These are phyloP conservation scores for Trachymyrmex cornetzi DNA, from an alignment of 1,140 invertebrate species.

Conservation along the genomic window DNA sequence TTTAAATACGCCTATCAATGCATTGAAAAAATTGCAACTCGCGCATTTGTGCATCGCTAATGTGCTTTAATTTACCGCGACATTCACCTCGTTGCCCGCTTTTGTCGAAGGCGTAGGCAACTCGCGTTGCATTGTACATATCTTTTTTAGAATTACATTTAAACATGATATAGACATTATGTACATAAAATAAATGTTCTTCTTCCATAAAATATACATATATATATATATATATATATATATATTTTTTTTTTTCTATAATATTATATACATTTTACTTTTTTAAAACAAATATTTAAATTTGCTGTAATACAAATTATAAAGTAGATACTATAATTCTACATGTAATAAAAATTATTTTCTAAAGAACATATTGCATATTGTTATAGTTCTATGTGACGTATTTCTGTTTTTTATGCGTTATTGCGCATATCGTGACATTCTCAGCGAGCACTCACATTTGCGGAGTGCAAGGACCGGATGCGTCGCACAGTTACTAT, in stretches of 20 bases:
- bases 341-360: neutral
- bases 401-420: neutral
- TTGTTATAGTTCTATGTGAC: conserved; percentile 32
- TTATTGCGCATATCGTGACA: neutral
- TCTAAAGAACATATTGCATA: conserved; percentile 12
- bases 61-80: neutral
- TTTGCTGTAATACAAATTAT: neutral
- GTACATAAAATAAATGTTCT: neutral
- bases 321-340: neutral
- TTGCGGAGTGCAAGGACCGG: conserved; percentile 64
- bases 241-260: no score
- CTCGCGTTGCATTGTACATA: neutral
- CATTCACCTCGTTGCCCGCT: conserved; percentile 17
- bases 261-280: neutral
- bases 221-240: no score
- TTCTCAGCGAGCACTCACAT: conserved; percentile 20
- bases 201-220: no score
- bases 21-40: neutral
- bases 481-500: conserved; percentile 71
- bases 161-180: neutral
- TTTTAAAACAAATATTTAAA: neutral
- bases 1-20: neutral
- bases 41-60: neutral
- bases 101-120: conserved; percentile 3
- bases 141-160: neutral